phyloP scores from a whole-genome alignment of 1,140 invertebrate species.

The Cryptotermes secundus region DNA sequence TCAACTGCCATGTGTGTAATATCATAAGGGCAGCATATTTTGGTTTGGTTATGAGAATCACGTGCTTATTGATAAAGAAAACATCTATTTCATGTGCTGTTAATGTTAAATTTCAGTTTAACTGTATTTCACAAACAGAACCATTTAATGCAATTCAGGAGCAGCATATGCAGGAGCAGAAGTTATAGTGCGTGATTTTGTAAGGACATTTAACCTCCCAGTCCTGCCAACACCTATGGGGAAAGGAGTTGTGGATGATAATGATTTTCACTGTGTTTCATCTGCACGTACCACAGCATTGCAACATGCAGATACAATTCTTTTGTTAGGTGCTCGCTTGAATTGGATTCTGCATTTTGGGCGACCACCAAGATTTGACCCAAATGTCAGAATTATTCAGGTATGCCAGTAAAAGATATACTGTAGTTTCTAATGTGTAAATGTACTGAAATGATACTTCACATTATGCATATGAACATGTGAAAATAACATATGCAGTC shows the following conservation, averaged over 20 bases:
- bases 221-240: conserved; percentile 96
- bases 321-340: conserved; percentile 86
- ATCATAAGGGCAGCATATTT: too few species aligned
- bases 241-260: conserved; percentile 90
- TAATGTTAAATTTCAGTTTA: too few species aligned
- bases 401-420: conserved; percentile 47
- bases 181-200: conserved; percentile 63
- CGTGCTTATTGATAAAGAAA: too few species aligned
- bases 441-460: too few species aligned
- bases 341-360: conserved; percentile 99
- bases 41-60: too few species aligned
- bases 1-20: too few species aligned
- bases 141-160: conserved; percentile 47
- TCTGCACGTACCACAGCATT: conserved; percentile 84
- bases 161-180: conserved; percentile 83
- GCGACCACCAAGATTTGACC: conserved; percentile 76
- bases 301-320: conserved; percentile 82
- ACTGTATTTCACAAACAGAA: too few species aligned
- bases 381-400: conserved; percentile 88
- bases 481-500: too few species aligned
- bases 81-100: too few species aligned
- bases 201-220: conserved; percentile 72
- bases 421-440: background rate
- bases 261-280: conserved; percentile 72
- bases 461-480: too few species aligned